phyloP scores from a whole-genome alignment of 2,888 invertebrate genomes.

The Nomada fucata region DNA sequence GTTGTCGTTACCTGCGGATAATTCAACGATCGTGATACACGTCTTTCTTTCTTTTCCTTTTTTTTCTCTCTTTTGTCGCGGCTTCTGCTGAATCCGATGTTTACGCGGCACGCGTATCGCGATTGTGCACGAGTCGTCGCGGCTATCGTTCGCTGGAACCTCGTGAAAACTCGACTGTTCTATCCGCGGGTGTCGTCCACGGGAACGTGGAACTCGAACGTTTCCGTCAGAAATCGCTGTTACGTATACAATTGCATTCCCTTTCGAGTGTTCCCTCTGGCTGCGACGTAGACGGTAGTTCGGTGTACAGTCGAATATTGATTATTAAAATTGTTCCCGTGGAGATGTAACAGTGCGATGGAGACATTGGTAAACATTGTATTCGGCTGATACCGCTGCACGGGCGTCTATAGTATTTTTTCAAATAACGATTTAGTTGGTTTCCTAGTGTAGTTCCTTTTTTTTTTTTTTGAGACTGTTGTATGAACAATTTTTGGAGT shows the following conservation, averaged over 20 bases:
- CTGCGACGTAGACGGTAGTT: not conserved
- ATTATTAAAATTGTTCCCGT: slow-evolving; percentile 2
- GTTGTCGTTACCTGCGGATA: slow-evolving; percentile 25
- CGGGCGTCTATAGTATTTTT: not conserved
- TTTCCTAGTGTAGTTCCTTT: not conserved
- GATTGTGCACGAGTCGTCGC: slow-evolving; percentile 27
- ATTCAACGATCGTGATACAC: slow-evolving; percentile 31
- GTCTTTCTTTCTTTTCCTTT: not conserved
- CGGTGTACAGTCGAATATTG: not conserved
- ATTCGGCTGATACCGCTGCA: slow-evolving; percentile 59
- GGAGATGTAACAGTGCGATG: slow-evolving; percentile 5
- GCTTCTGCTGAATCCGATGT: slow-evolving; percentile 54
- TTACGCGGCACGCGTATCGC: slow-evolving; percentile 47
- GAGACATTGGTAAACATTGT: slow-evolving; percentile 49
- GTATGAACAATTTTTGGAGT: slow-evolving; percentile 16
- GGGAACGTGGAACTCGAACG: slow-evolving; percentile 8
- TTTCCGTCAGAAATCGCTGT: slow-evolving; percentile 30
- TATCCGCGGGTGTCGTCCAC: slow-evolving; percentile 23
- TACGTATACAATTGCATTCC: slow-evolving; percentile 17
- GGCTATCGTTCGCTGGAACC: not conserved
- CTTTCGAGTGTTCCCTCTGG: not conserved
- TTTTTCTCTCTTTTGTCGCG: slow-evolving; percentile 47
- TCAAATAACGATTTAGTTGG: slow-evolving; percentile 3
- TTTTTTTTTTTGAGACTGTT: not conserved
- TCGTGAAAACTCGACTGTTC: slow-evolving; percentile 6